phyloP scores from a whole-genome alignment of 2,888 invertebrate genomes.

The Craniophora ligustri region DNA sequence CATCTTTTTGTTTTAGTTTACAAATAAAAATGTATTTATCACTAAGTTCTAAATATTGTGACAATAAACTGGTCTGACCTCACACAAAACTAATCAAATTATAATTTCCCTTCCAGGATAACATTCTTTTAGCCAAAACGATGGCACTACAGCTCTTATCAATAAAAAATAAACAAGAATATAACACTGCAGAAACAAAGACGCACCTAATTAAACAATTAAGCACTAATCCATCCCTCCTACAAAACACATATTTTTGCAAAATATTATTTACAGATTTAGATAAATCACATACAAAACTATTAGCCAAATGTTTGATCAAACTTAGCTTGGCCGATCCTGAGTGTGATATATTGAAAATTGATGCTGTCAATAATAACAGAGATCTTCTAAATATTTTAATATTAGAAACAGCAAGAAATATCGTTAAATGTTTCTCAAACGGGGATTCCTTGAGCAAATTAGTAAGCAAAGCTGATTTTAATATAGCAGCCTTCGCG shows the following conservation, averaged over 20 bases:
- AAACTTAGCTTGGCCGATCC: slow-evolving; percentile 64
- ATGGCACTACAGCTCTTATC: slow-evolving; percentile 67
- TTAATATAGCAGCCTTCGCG: slow-evolving; percentile 66
- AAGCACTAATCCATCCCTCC: slow-evolving; percentile 55
- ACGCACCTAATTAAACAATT: slow-evolving; percentile 73
- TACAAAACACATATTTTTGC: slow-evolving; percentile 64
- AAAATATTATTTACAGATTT: slow-evolving; percentile 72
- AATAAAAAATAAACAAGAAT: slow-evolving; percentile 46
- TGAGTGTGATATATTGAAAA: slow-evolving; percentile 62
- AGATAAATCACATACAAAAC: slow-evolving; percentile 68
- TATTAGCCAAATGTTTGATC: slow-evolving; percentile 71
- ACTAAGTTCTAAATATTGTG: too few relatives aligned
- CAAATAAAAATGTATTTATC: too few relatives aligned
- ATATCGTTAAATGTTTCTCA: slow-evolving; percentile 69
- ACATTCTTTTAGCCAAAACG: slow-evolving; percentile 72
- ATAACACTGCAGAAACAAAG: slow-evolving; percentile 57
- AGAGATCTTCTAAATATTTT: slow-evolving; percentile 69
- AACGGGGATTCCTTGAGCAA: slow-evolving; percentile 71
- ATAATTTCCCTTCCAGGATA: slow-evolving; percentile 66
- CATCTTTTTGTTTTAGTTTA: too few relatives aligned
- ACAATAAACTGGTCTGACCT: too few relatives aligned
- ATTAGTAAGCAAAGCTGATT: slow-evolving; percentile 69
- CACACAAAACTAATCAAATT: background rate
- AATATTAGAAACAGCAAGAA: slow-evolving; percentile 72
- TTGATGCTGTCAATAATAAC: slow-evolving; percentile 66